These are phyloP conservation scores for Laticauda laticaudata DNA, from an alignment of 2,113 vertebrate genomes.

Conservation along the genomic window DNA sequence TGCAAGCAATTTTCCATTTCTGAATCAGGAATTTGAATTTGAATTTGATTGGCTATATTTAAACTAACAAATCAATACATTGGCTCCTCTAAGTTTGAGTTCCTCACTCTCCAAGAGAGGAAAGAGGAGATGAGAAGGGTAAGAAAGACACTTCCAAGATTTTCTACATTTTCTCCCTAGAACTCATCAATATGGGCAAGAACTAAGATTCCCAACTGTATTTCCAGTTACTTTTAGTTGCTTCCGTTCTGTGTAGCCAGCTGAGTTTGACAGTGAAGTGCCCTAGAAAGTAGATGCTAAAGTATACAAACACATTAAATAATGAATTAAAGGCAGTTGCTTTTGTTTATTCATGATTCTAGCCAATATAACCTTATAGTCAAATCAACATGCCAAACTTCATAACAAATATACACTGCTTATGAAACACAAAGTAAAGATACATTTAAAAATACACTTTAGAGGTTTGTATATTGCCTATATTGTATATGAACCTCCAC, in stretches of 20 bases:
- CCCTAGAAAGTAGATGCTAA: not conserved
- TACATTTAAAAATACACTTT: not conserved
- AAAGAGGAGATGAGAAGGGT: not conserved
- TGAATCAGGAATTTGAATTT: not conserved
- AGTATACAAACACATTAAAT: not conserved
- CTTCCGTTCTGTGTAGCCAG: not conserved
- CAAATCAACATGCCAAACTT: not conserved
- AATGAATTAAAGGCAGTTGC: not conserved
- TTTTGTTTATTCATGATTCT: not conserved
- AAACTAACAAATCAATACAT: not conserved
- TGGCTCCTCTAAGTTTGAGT: not conserved
- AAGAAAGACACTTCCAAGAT: not conserved
- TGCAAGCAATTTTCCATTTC: not conserved
- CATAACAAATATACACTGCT: not conserved
- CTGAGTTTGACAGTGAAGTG: not conserved
- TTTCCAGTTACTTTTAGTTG: not conserved
- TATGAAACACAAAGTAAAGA: not conserved
- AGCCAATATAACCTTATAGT: not conserved
- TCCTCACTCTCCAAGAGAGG: not conserved
- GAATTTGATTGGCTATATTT: not conserved
- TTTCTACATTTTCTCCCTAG: not conserved
- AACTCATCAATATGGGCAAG: not conserved
- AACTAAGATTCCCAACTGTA: not conserved
- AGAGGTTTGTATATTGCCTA: constrained; percentile 32
- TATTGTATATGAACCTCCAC: not conserved